Evolutionary conservation across 2,888 invertebrate genomes (phyloP), one percentile per base, ranked within the genome.

Genomic region (Mimachlamys varia): DNA sequence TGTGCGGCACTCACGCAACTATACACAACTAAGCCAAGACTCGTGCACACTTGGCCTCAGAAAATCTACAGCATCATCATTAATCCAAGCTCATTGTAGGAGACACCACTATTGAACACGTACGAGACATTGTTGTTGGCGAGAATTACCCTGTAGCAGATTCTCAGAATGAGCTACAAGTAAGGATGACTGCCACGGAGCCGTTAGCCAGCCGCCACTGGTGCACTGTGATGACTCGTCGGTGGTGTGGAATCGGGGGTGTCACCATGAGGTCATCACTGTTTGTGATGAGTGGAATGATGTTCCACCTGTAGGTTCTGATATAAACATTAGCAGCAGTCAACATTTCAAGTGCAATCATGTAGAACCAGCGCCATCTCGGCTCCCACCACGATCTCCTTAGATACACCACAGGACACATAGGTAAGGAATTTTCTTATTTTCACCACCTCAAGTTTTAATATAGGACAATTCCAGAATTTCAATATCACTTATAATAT

Each of bases 231-330:
- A 76, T 76, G 76, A 76, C 76, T 76, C 76, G 27, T 15, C 76
- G 33, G 10, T 15, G 27, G 76, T 27, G 76, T 19, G 33, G 76
- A 76, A 76, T 33, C 13, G 76, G 7, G 33, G 76, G 33, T 76
- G 76, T 76, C 76, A 76, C 33, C 27, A 76, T 76, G 76, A 76
- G 76, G 76, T 76, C 76, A 76, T 76, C 76, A 27, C 10, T 76
- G 76, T 76, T 33, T 76, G 76, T 76, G 76, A 12, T 10, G 27
- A 76, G 22, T 33, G 22, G 76, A 12, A 33, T 76, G 76, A 27
- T 76, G 15, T 33, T 22, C 33, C 76, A 76, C 22, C 76, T 76
- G 76, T 76, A 76, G 76, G 33, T 33, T 13, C 27, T 13, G 27
- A 33, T 19, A n/a, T 17, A 76, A 62, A 76, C 76, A 76, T 33